Conservation (phyloP, 2,797 vertebrate genomes). For the Rhabdophis nuchalis region DNA sequence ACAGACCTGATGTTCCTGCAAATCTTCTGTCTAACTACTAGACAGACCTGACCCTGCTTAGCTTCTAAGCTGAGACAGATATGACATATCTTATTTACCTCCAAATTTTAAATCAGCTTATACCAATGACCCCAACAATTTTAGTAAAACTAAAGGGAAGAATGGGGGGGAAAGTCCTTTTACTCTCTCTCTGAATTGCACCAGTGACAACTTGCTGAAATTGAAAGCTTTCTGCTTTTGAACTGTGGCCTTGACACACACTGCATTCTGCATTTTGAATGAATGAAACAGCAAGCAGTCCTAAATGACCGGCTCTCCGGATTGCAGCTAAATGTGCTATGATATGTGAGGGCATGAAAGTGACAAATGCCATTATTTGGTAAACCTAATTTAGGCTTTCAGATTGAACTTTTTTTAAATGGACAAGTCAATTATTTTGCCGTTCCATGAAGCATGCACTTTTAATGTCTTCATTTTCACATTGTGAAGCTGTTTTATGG, state of each 20-base stretch:
- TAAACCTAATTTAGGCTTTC: conserved; percentile 19
- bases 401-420: not conserved
- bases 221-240: not conserved
- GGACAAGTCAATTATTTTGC: not conserved
- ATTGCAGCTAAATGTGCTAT: not conserved
- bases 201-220: not conserved
- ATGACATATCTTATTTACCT: not conserved
- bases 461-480: conserved; percentile 13
- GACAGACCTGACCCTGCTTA: not conserved
- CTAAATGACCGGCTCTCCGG: not conserved
- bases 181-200: not conserved
- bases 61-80: not conserved
- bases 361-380: conserved; percentile 1
- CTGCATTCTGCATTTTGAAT: not conserved
- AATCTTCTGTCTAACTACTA: not conserved
- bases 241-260: not conserved
- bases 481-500: conserved; percentile 3
- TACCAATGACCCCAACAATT: not conserved
- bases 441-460: not conserved
- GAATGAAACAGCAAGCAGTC: not conserved
- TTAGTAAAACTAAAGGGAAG: not conserved
- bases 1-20: not conserved
- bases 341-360: not conserved
- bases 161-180: not conserved
- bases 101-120: not conserved